These are phyloP conservation scores for Athetis lepigone DNA, from an alignment of 2,888 invertebrate species.

Conservation along the genomic window DNA sequence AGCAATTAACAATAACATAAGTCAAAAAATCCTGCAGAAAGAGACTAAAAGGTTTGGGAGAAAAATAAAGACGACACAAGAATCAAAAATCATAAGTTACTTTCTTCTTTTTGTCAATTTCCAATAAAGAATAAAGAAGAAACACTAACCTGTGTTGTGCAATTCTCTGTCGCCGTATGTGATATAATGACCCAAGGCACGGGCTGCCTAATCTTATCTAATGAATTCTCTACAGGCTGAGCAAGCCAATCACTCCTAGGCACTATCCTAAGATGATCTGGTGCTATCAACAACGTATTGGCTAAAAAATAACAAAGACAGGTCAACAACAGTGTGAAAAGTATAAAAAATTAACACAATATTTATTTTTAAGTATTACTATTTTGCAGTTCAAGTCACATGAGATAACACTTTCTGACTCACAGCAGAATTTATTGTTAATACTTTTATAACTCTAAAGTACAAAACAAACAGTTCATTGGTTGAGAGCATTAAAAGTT, in stretches of 20 bases:
- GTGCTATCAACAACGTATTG: conserved; percentile 78
- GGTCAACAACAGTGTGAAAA: neutral
- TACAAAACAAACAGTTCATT: conserved; percentile 1
- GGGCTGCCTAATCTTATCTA: conserved; percentile 79
- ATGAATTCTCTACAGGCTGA: conserved; percentile 86
- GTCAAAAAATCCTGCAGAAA: too few species aligned
- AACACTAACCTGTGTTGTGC: conserved; percentile 85
- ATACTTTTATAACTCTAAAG: conserved; percentile 2
- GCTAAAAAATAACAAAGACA: conserved; percentile 70
- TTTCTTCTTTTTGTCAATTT: too few species aligned
- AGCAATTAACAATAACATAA: too few species aligned
- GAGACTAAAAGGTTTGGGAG: too few species aligned
- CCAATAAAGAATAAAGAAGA: neutral
- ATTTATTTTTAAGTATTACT: conserved; percentile 12
- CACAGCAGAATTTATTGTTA: conserved; percentile 24
- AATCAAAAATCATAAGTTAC: too few species aligned
- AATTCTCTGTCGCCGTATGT: conserved; percentile 92
- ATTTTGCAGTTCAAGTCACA: neutral
- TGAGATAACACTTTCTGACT: conserved; percentile 36
- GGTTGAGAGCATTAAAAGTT: neutral
- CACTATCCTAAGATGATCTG: conserved; percentile 88
- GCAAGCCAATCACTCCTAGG: conserved; percentile 92
- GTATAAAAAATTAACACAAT: conserved; percentile 3
- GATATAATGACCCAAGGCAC: conserved; percentile 91
- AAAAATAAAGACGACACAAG: too few species aligned